Conservation (phyloP, 2,113 vertebrate species). For the Gadus macrocephalus region DNA sequence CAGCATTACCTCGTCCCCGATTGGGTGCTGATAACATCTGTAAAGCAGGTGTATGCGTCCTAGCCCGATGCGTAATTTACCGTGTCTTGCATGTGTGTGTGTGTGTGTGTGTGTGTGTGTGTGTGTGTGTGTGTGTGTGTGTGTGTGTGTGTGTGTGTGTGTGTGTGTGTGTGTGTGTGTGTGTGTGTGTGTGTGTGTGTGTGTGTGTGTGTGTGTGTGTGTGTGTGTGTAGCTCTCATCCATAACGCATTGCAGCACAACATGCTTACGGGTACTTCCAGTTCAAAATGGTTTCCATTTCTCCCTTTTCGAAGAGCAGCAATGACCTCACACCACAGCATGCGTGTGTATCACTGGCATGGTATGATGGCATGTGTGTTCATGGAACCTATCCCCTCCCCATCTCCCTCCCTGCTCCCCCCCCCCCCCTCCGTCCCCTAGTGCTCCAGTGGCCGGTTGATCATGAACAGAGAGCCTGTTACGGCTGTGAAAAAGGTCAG, state of each 20-base stretch:
- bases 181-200: not conserved
- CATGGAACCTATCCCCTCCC: too few relatives aligned
- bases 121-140: not conserved
- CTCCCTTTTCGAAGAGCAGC: not conserved
- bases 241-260: too few relatives aligned
- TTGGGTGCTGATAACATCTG: constrained; percentile 35
- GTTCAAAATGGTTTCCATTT: constrained; percentile 27
- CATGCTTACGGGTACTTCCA: not conserved
- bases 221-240: too few relatives aligned
- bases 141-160: too few relatives aligned
- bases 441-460: too few relatives aligned
- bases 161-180: not conserved
- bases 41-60: not conserved
- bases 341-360: too few relatives aligned
- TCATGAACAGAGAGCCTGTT: too few relatives aligned
- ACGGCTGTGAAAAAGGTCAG: constrained; percentile 18
- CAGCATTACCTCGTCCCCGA: not conserved
- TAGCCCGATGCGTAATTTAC: constrained; percentile 14
- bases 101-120: not conserved
- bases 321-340: too few relatives aligned
- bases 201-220: too few relatives aligned
- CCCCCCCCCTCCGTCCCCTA: too few relatives aligned
- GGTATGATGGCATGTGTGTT: too few relatives aligned
- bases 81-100: not conserved
- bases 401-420: too few relatives aligned